Conservation (phyloP, 2,113 vertebrate genomes). For the Neolamprologus tretocephalus region DNA sequence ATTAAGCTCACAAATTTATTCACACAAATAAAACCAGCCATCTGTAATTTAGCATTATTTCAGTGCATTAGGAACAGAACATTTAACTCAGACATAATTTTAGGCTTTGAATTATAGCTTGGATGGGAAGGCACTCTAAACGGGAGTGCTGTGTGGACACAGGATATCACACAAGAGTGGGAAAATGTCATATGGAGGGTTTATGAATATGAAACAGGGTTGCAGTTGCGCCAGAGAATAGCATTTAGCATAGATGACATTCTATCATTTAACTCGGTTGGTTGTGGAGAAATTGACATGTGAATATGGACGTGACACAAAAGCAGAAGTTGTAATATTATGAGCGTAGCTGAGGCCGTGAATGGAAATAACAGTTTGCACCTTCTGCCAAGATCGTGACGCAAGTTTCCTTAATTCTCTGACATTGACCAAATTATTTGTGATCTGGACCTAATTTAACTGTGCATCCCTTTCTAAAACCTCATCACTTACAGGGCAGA, state of each 20-base stretch:
- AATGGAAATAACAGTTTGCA: not conserved
- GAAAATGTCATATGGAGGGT: slow-evolving; percentile 45
- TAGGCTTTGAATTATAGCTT: slow-evolving; percentile 55
- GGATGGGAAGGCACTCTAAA: slow-evolving; percentile 57
- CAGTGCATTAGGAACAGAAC: slow-evolving; percentile 67
- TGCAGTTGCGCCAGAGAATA: slow-evolving; percentile 4
- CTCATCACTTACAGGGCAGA: slow-evolving; percentile 26
- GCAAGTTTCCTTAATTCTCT: slow-evolving; percentile 3
- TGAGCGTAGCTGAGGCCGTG: not conserved
- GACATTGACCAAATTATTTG: slow-evolving; percentile 16
- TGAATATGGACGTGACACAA: slow-evolving; percentile 28
- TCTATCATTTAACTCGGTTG: slow-evolving; percentile 7
- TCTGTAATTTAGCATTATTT: slow-evolving; percentile 68
- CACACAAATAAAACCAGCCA: slow-evolving; percentile 67
- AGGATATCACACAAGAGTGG: slow-evolving; percentile 43
- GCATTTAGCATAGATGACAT: not conserved
- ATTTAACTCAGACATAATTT: slow-evolving; percentile 65
- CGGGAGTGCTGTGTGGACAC: slow-evolving; percentile 48
- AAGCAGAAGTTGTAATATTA: not conserved
- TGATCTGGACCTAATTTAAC: not conserved
- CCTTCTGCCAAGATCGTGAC: not conserved
- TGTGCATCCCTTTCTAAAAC: slow-evolving; percentile 6
- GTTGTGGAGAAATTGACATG: slow-evolving; percentile 2
- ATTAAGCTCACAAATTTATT: slow-evolving; percentile 64
- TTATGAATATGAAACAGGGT: slow-evolving; percentile 60